Percentiles rank a stretch among this genome's conserved stretches.
Conservation (phyloP, 1,140 invertebrate species). For the Pomacea maculata region DNA sequence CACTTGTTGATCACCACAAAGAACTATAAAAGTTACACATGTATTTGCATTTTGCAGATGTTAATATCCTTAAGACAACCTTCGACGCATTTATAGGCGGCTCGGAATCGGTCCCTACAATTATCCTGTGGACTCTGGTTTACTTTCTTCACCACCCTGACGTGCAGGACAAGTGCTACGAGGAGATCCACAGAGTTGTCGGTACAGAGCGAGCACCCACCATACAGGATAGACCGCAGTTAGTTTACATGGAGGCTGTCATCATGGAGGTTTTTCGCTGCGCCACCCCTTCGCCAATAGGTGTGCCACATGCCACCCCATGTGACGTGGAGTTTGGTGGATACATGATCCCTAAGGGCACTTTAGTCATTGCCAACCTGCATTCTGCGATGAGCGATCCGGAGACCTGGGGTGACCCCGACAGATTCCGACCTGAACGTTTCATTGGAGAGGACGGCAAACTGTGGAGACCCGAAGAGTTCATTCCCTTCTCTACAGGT, state of each 20-base stretch:
- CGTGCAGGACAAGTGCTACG: slow-evolving; percentile 80
- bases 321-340: slow-evolving; percentile 51
- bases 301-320: slow-evolving; percentile 58
- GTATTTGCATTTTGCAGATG: slow-evolving; percentile 5
- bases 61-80: slow-evolving; percentile 11
- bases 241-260: slow-evolving; percentile 50
- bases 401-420: slow-evolving; percentile 73
- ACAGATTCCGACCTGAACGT: slow-evolving; percentile 75
- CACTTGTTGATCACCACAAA: too few species aligned
- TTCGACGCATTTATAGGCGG: slow-evolving; percentile 37
- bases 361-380: slow-evolving; percentile 61
- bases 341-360: slow-evolving; percentile 58
- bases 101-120: slow-evolving; percentile 34
- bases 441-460: slow-evolving; percentile 53
- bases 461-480: slow-evolving; percentile 7
- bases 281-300: slow-evolving; percentile 61
- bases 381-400: slow-evolving; percentile 61
- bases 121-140: slow-evolving; percentile 76
- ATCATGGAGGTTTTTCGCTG: slow-evolving; percentile 59
- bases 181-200: slow-evolving; percentile 85
- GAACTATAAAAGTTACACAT: too few species aligned
- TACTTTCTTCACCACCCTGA: slow-evolving; percentile 73
- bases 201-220: slow-evolving; percentile 79
- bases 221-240: slow-evolving; percentile 74
- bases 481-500: slow-evolving; percentile 28